phyloP scores from a whole-genome alignment of 1,140 invertebrate species.

The Leptinotarsa texana region DNA sequence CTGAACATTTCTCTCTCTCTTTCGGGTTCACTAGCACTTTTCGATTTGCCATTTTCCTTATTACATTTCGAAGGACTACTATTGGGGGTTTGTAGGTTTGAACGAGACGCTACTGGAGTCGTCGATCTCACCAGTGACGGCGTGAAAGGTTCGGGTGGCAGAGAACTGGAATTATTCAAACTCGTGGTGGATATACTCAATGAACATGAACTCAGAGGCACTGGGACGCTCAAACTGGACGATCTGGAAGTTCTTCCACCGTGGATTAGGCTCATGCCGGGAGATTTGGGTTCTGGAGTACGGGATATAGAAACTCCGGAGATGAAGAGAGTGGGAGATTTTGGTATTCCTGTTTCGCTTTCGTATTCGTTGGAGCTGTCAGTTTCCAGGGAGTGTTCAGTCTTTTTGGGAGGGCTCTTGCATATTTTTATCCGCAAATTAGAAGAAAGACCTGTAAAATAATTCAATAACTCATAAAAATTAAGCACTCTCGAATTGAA shows the following conservation, averaged over 20 bases:
- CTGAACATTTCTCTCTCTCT: conserved; percentile 60
- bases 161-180: conserved; percentile 45
- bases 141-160: conserved; percentile 53
- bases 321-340: conserved; percentile 64
- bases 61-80: conserved; percentile 42
- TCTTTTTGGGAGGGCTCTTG: conserved; percentile 37
- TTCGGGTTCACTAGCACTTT: conserved; percentile 61
- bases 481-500: too few species aligned
- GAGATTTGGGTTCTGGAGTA: conserved; percentile 60
- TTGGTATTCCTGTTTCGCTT: conserved; percentile 64
- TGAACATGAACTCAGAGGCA: conserved; percentile 53
- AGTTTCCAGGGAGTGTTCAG: conserved; percentile 53
- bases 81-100: conserved; percentile 45
- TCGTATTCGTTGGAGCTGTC: conserved; percentile 63
- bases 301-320: conserved; percentile 65
- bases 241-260: conserved; percentile 57
- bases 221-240: conserved; percentile 58
- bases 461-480: too few species aligned
- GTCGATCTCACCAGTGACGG: conserved; percentile 51
- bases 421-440: conserved; percentile 54
- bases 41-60: conserved; percentile 55
- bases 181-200: conserved; percentile 53
- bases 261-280: conserved; percentile 51
- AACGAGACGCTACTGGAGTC: conserved; percentile 49
- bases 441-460: conserved; percentile 29